phyloP scores from a whole-genome alignment of 2,113 vertebrate genomes.

The Nerophis lumbriciformis region DNA sequence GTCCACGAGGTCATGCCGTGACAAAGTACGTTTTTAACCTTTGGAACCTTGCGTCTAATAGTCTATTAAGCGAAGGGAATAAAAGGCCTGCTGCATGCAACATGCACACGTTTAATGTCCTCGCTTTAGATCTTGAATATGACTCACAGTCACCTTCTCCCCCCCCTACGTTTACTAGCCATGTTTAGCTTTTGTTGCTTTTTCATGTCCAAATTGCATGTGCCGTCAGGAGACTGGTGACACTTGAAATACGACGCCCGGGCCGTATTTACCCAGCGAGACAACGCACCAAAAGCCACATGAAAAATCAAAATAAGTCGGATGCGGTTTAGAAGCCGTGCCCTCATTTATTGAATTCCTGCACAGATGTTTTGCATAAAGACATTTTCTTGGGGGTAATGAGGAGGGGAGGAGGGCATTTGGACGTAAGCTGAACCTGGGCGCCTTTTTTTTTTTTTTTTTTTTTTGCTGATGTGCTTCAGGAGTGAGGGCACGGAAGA shows the following conservation, averaged over 20 bases:
- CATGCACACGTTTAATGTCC: neutral
- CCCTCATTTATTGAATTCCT: constrained; percentile 73
- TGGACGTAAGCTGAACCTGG: constrained; percentile 68
- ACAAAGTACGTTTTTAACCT: constrained; percentile 4
- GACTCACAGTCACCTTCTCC: constrained; percentile 18
- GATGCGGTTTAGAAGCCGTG: constrained; percentile 71
- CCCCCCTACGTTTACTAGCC: constrained; percentile 19
- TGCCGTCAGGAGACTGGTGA: constrained; percentile 44
- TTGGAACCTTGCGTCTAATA: constrained; percentile 7
- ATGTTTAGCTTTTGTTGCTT: constrained; percentile 42
- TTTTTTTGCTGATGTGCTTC: constrained; percentile 32
- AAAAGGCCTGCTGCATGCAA: constrained; percentile 8
- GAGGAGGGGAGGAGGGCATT: constrained; percentile 54
- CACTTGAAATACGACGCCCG: constrained; percentile 62
- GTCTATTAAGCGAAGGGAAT: constrained; percentile 7
- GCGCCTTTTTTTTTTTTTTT: constrained; percentile 15
- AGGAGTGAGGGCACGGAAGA: constrained; percentile 27
- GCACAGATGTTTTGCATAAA: constrained; percentile 81
- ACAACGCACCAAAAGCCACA: constrained; percentile 76
- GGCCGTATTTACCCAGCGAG: constrained; percentile 66
- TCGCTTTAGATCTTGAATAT: constrained; percentile 31
- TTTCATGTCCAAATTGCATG: constrained; percentile 55
- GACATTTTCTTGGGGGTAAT: constrained; percentile 58
- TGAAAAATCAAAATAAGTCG: constrained; percentile 75
- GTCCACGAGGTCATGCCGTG: constrained; percentile 14